Percentiles rank a stretch among this genome's conserved stretches.
Evolutionary conservation across 2,888 invertebrate species (phyloP).

Genomic region (Unio pictorum): DNA sequence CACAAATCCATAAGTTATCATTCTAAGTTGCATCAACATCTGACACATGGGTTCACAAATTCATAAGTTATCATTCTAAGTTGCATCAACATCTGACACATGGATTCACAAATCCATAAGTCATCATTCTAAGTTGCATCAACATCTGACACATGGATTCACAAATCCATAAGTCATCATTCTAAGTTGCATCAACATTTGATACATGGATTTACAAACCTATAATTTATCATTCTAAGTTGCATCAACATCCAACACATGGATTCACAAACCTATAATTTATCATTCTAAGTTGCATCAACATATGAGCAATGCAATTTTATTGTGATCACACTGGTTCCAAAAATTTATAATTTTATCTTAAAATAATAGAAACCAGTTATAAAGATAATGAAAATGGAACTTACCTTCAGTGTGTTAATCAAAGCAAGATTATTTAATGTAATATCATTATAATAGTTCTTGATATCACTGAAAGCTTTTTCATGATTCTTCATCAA

Average conservation of each 20-base stretch:
- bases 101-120: too few species aligned
- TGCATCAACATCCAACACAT: background rate
- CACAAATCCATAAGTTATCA: too few species aligned
- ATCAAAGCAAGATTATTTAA: constrained; percentile 93
- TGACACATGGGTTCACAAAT: too few species aligned
- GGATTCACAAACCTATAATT: too few species aligned
- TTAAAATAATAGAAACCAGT: too few species aligned
- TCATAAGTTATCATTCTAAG: too few species aligned
- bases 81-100: too few species aligned
- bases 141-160: too few species aligned
- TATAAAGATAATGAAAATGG: too few species aligned
- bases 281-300: background rate
- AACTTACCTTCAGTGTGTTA: constrained; percentile 84
- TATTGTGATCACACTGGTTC: background rate
- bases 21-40: too few species aligned
- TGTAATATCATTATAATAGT: constrained; percentile 95
- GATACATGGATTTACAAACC: background rate
- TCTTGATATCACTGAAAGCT: constrained; percentile 90
- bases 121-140: too few species aligned
- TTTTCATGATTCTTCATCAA: constrained; percentile 86
- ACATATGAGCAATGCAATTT: background rate
- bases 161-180: background rate
- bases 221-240: background rate
- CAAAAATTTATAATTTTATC: too few species aligned
- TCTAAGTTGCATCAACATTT: background rate